phyloP scores from a whole-genome alignment of 2,113 vertebrate genomes.

The Prunella fulvescens region DNA sequence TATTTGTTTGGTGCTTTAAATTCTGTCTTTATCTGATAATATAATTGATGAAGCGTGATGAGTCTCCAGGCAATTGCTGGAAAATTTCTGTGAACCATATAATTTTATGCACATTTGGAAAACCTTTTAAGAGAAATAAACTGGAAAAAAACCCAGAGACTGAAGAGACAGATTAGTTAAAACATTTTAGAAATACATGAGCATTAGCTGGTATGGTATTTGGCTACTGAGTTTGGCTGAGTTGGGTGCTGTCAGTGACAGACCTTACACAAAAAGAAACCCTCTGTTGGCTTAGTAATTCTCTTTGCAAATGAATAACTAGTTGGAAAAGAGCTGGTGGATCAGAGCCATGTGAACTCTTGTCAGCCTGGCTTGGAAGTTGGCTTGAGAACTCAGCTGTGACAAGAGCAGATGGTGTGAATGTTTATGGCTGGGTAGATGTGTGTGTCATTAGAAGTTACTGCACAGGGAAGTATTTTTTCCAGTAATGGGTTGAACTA shows the following conservation, averaged over 20 bases:
- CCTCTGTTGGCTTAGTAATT: constrained; percentile 14
- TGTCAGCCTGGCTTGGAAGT: constrained; percentile 31
- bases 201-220: neutral
- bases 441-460: neutral
- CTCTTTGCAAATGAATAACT: constrained; percentile 32
- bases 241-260: neutral
- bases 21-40: neutral
- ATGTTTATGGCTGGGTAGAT: constrained; percentile 8
- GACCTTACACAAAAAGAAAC: neutral
- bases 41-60: neutral
- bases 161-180: neutral
- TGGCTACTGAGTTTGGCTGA: neutral
- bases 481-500: neutral
- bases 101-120: neutral
- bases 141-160: neutral
- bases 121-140: neutral
- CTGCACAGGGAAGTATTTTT: constrained; percentile 1
- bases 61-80: constrained; percentile 2
- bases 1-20: neutral
- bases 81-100: neutral
- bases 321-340: constrained; percentile 28
- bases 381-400: constrained; percentile 29
- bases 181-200: neutral
- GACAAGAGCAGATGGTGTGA: constrained; percentile 48
- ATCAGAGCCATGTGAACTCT: constrained; percentile 40